phyloP scores from a whole-genome alignment of 2,113 vertebrate species.

The Scomber colias region DNA sequence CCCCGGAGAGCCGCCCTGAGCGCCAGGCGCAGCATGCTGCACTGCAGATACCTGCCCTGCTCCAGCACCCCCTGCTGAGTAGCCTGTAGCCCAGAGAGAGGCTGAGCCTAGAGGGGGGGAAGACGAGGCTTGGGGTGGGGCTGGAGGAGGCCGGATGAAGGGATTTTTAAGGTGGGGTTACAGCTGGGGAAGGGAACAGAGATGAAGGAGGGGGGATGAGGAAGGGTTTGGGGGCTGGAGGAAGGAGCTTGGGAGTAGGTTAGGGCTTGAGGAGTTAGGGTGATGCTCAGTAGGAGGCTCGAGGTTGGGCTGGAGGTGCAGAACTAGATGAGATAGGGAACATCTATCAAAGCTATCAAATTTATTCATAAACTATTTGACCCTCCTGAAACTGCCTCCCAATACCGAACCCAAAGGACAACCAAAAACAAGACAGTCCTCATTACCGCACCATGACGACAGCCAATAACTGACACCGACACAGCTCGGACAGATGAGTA shows the following conservation, averaged over 20 bases:
- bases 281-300: not conserved
- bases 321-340: not conserved
- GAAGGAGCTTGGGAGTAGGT: not conserved
- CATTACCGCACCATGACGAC: not conserved
- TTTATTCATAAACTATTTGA: not conserved
- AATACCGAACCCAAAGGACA: no score
- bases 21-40: constrained; percentile 28
- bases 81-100: constrained; percentile 49
- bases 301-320: not conserved
- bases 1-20: constrained; percentile 58
- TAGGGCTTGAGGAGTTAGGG: not conserved
- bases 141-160: constrained; percentile 32
- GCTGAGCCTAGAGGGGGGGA: constrained; percentile 29
- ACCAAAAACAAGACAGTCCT: not conserved
- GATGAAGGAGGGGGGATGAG: not conserved
- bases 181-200: constrained; percentile 1
- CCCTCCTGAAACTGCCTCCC: no score
- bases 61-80: constrained; percentile 34
- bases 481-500: not conserved
- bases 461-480: not conserved
- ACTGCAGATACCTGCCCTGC: constrained; percentile 57
- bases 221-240: not conserved
- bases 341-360: no score
- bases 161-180: constrained; percentile 50
- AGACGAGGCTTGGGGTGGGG: constrained; percentile 21